A percentile compares a stretch with the other conserved stretches of the same genome.
These are phyloP conservation scores for Eledone cirrhosa DNA, from an alignment of 2,888 invertebrate species.

Conservation along the genomic window DNA sequence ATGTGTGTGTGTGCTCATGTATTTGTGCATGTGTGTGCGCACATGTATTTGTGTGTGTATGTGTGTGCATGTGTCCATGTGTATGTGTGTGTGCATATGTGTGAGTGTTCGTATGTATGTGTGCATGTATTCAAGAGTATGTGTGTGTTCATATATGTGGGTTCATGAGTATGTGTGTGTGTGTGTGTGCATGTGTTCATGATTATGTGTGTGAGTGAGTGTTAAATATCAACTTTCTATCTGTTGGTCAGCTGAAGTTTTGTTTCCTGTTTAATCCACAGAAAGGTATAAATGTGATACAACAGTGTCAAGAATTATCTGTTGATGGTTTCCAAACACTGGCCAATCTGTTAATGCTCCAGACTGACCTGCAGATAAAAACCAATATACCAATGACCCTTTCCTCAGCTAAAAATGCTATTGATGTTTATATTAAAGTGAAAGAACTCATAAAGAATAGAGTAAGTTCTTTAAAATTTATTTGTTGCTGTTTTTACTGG, in stretches of 20 bases:
- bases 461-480: too few species aligned
- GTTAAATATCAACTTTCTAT: not conserved
- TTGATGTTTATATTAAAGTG: constrained; percentile 52
- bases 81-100: not conserved
- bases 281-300: constrained; percentile 49
- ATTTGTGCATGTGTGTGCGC: too few species aligned
- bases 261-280: constrained; percentile 34
- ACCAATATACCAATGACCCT: constrained; percentile 43
- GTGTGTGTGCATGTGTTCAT: too few species aligned
- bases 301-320: constrained; percentile 45
- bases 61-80: not conserved
- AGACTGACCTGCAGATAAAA: constrained; percentile 54
- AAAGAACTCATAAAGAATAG: constrained; percentile 54
- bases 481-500: too few species aligned
- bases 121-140: not conserved
- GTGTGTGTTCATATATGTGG: too few species aligned
- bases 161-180: too few species aligned
- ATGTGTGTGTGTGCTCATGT: too few species aligned
- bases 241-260: not conserved
- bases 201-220: too few species aligned
- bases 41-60: not conserved
- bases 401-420: constrained; percentile 44
- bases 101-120: not conserved
- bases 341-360: constrained; percentile 45
- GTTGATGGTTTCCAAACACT: constrained; percentile 49